Evolutionary conservation across 2,797 vertebrate genomes (phyloP), one percentile per base, ranked within the genome.

Genomic region (Aulostomus chinensis): DNA sequence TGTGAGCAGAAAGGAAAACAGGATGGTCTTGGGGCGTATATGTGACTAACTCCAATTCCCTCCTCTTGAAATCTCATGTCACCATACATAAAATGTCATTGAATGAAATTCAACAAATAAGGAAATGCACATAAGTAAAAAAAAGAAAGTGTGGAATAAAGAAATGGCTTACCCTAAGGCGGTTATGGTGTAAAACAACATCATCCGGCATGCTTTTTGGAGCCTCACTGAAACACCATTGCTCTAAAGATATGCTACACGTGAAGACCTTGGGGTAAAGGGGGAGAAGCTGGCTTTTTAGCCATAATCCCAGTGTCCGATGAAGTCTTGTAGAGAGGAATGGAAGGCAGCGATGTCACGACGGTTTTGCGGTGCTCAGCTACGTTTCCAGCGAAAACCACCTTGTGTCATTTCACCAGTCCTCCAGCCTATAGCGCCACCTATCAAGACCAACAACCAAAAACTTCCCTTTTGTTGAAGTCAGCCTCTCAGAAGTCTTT

Each of bases 131-230:
- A 24, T 2, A 24, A 18, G 32, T 21, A 18, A 14, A n/a, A 22
- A 32, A 16, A 21, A 0, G 0, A 14, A 5, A 1, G 30, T n/a
- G 17, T 11, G 33, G 4, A 9, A 62, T 50, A 18, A 40, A 39
- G 78, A 71, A 48, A 45, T 61, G 66, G n/a, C 89, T 94, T 96
- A 94, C 92, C 93, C 88, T 90, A 80, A 84, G 88, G 89, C 81
- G 78, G 89, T 87, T 91, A 65, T 91, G 85, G 88, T 89, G 82
- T 83, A 86, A 84, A 81, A 87, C 82, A 76, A 80, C 90, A 87
- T 89, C 88, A 91, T 92, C 90, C 84, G 68, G 78, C 91, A 93
- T 94, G 86, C 90, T 94, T 86, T 87, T 87, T 38, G 86, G 84
- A 83, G 92, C 59, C 77, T 88, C 71, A 39, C 56, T 83, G 79